Evolutionary conservation across 2,113 vertebrate species (phyloP), one percentile per base, ranked within the genome.

Genomic region (Bufo bufo): DNA sequence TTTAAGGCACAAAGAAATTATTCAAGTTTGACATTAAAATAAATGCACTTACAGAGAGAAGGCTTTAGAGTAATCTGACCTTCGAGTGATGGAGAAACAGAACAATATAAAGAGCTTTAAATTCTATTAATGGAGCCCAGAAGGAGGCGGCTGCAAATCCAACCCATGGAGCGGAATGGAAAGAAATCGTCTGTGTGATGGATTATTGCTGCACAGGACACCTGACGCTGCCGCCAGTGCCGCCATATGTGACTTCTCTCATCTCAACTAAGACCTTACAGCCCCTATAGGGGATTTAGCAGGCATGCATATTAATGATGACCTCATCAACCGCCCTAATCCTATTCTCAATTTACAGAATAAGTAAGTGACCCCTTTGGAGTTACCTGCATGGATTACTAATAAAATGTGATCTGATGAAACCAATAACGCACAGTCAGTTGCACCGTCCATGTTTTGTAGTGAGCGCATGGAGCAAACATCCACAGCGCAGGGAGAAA

Each of bases 1-100:
- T 84, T 71, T 56, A 82, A 20, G 54, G 58, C 49, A 63, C 58
- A 72, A 52, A 85, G 83, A 54, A 43, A 85, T 85, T 58, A 74
- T 85, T 72, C 66, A 58, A 33, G 49, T 85, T 20, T 74, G n/a
- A 85, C 66, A 72, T 74, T 56, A 72, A 19, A 45, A 72, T 23
- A 74, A 85, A 85, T 7, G 47, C 19, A 14, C 56, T 58, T 58
- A 74, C 47, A 33, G 17, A 58, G 33, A 33, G 45, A 50, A 20
- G 45, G 16, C 6, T 82, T n/a, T 19, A 3, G 17, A 74, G 8
- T 17, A 84, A 33, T 69, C 9, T 50, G 82, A 71, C 63, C 61
- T 84, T 71, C 54, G 65, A 45, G 66, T 56, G 50, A 50, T 16
- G 52, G n/a, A 58, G 52, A 74, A 74, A 74, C 20, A 74, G 16